Conservation (phyloP, 2,113 vertebrate species). For the Syngnathoides biaculeatus region DNA sequence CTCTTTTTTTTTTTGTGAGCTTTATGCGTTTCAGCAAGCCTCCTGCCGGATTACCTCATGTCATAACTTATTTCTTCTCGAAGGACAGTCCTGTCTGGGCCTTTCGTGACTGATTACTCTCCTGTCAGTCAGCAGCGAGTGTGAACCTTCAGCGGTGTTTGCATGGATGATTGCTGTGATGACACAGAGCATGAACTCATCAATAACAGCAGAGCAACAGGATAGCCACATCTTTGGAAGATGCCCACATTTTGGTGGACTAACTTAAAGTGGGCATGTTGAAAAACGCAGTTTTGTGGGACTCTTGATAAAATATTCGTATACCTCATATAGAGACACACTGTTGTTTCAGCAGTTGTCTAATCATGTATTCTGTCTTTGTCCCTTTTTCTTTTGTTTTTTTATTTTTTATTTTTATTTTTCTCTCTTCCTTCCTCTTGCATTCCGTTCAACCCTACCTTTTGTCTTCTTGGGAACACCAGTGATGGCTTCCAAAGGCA, state of each 20-base stretch:
- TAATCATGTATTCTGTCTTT: conserved; percentile 68
- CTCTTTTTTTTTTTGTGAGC: conserved; percentile 13
- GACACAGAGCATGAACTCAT: conserved; percentile 16
- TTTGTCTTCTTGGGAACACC: conserved; percentile 54
- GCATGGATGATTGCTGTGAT: conserved; percentile 13
- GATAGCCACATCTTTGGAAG: conserved; percentile 3
- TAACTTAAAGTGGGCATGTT: neutral
- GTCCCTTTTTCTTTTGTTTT: conserved; percentile 30
- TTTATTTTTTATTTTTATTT: too few species aligned
- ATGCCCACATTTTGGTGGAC: neutral
- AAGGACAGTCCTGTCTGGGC: conserved; percentile 18
- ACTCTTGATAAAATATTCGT: neutral
- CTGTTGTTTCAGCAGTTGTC: conserved; percentile 50
- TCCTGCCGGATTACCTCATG: conserved; percentile 18
- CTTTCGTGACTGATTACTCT: conserved; percentile 25
- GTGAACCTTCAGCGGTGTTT: conserved; percentile 6
- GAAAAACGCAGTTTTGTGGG: neutral
- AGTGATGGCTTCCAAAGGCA: conserved; percentile 78
- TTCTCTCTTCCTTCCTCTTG: conserved; percentile 45
- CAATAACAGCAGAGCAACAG: conserved; percentile 14
- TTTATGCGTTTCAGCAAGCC: conserved; percentile 11
- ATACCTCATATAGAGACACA: conserved; percentile 9
- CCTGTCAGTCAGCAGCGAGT: conserved; percentile 32
- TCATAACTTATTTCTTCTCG: conserved; percentile 14
- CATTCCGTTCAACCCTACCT: conserved; percentile 45